These are phyloP conservation scores for Prinia subflava DNA, from an alignment of 2,113 vertebrate genomes.

Conservation along the genomic window DNA sequence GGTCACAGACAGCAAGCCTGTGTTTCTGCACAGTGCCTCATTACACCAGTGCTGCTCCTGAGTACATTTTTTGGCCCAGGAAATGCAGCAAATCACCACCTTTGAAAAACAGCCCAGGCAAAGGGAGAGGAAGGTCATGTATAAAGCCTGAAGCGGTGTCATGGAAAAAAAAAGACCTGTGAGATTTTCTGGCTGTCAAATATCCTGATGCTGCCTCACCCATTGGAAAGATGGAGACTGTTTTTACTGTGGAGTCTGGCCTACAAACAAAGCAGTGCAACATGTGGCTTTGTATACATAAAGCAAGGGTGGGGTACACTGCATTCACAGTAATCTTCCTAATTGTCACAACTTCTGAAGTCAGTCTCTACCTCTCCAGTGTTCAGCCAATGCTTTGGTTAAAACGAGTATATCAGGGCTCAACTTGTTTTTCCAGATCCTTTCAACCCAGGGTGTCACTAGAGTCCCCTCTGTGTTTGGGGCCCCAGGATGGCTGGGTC, in stretches of 20 bases:
- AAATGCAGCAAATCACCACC: neutral
- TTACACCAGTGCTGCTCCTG: neutral
- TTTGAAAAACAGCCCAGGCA: neutral
- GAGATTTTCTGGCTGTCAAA: neutral
- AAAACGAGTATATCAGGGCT: neutral
- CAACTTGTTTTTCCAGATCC: neutral
- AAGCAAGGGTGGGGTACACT: neutral
- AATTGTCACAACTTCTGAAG: neutral
- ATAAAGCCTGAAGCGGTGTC: neutral
- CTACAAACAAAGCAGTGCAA: constrained; percentile 18
- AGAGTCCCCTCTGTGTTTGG: neutral
- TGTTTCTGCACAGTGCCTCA: neutral
- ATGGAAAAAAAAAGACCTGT: neutral
- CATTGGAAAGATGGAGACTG: neutral
- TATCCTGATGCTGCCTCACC: neutral
- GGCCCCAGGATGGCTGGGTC: neutral
- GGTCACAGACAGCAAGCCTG: neutral
- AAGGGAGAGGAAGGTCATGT: neutral
- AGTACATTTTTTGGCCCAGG: neutral
- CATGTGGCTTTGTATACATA: constrained; percentile 24
- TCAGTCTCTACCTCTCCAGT: neutral
- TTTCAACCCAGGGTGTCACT: neutral
- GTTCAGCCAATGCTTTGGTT: neutral
- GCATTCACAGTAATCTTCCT: neutral
- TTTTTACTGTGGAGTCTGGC: neutral